A percentile compares a stretch with the other conserved stretches of the same genome.
These are phyloP conservation scores for Druon quercuslanigerum DNA, from an alignment of 1,140 invertebrate genomes.

Conservation along the genomic window DNA sequence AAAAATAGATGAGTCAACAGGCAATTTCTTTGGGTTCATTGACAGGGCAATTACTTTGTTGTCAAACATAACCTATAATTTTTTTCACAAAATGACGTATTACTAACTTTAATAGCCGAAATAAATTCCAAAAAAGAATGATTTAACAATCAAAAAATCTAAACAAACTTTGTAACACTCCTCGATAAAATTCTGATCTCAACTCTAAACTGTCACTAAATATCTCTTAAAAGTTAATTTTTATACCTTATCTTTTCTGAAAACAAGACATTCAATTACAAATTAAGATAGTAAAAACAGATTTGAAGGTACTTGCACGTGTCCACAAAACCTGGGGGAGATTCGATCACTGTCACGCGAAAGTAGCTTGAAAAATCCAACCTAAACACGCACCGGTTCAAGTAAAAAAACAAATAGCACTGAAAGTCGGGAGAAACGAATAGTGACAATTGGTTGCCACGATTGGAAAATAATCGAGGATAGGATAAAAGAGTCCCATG, in stretches of 20 bases:
- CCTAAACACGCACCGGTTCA: slow-evolving; percentile 10
- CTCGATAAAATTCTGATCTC: too few species aligned
- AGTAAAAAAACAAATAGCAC: not conserved
- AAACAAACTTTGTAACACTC: not conserved
- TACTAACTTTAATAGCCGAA: too few species aligned
- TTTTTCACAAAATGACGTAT: too few species aligned
- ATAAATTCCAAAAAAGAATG: not conserved
- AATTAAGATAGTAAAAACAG: not conserved
- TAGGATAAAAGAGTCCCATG: too few species aligned
- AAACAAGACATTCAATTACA: not conserved
- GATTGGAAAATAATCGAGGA: too few species aligned
- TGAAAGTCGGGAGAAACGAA: too few species aligned
- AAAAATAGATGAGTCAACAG: not conserved
- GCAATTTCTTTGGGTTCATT: not conserved
- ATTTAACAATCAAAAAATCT: not conserved
- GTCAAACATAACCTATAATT: slow-evolving; percentile 1
- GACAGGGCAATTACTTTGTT: slow-evolving; percentile 5
- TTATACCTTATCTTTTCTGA: not conserved
- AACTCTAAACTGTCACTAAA: too few species aligned
- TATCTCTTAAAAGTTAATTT: too few species aligned
- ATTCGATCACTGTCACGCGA: slow-evolving; percentile 34
- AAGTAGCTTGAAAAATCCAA: slow-evolving; percentile 30
- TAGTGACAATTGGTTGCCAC: too few species aligned
- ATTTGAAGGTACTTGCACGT: not conserved
- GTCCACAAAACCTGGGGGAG: slow-evolving; percentile 19